phyloP scores from a whole-genome alignment of 92 coral and sea anemone species.

The Phymanthus crucifer region DNA sequence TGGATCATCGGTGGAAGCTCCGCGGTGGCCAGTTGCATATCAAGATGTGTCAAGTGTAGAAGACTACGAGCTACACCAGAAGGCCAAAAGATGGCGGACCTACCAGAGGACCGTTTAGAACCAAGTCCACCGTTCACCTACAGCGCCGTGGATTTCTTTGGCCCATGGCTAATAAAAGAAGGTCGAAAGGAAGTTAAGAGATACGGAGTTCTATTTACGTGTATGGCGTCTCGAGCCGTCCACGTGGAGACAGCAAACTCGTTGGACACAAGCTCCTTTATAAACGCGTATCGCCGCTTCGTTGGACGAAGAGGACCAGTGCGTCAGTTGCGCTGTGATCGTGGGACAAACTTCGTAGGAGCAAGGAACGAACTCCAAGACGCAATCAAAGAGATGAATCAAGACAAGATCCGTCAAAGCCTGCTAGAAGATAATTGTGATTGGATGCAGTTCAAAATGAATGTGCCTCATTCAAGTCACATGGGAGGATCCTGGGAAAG shows the following conservation, averaged over 20 bases:
- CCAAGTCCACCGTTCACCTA: conserved; percentile 27
- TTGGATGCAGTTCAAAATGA: neutral
- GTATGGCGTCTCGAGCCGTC: conserved; percentile 43
- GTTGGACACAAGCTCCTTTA: conserved; percentile 23
- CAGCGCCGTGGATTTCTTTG: conserved; percentile 29
- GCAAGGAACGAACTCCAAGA: conserved; percentile 14
- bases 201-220: conserved; percentile 32
- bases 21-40: conserved; percentile 13
- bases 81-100: conserved; percentile 41
- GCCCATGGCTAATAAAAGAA: conserved; percentile 34
- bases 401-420: neutral
- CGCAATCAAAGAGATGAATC: conserved; percentile 21
- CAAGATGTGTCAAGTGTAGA: conserved; percentile 32
- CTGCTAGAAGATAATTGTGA: neutral
- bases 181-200: conserved; percentile 29
- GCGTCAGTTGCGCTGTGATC: neutral
- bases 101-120: conserved; percentile 29
- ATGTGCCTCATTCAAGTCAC: neutral
- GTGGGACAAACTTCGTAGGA: conserved; percentile 41
- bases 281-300: conserved; percentile 18
- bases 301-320: neutral
- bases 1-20: neutral
- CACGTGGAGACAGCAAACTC: conserved; percentile 35
- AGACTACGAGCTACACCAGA: conserved; percentile 18
- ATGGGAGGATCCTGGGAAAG: neutral